Conservation (phyloP, 2,113 vertebrate species). For the Mungos mungo region DNA sequence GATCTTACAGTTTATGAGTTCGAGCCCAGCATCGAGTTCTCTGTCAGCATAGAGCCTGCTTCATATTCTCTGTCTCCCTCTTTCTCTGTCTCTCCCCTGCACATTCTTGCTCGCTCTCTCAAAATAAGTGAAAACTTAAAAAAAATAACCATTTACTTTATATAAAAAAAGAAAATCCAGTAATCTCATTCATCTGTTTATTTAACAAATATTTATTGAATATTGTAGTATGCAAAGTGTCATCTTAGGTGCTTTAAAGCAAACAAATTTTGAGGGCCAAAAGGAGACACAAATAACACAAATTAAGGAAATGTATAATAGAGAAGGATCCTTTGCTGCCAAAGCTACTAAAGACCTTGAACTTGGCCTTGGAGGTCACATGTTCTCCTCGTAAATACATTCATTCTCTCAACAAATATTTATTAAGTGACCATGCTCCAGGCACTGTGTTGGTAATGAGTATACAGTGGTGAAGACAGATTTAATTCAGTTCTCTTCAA, state of each 20-base stretch:
- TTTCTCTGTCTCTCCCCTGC: too few species aligned
- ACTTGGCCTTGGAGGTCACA: neutral
- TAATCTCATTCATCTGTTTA: slow-evolving; percentile 32
- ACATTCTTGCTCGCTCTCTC: too few species aligned
- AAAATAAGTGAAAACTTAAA: too few species aligned
- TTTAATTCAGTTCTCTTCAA: neutral
- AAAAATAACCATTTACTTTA: too few species aligned
- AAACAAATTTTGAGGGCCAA: neutral
- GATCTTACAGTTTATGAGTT: too few species aligned
- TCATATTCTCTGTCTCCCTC: too few species aligned
- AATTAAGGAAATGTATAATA: neutral
- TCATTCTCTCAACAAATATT: slow-evolving; percentile 5
- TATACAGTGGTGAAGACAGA: neutral
- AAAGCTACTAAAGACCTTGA: neutral
- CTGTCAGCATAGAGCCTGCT: too few species aligned
- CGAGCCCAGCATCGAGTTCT: too few species aligned
- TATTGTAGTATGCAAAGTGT: neutral
- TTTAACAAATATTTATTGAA: slow-evolving; percentile 23
- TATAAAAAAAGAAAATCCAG: neutral
- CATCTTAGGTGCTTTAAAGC: neutral
- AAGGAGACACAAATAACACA: neutral
- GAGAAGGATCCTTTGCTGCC: neutral
- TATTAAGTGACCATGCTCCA: neutral
- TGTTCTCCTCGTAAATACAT: neutral
- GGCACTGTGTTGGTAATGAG: neutral